Percentiles rank a stretch among this genome's conserved stretches.
Evolutionary conservation across 1,140 invertebrate genomes (phyloP).

Genomic region (Nasonia giraulti): DNA sequence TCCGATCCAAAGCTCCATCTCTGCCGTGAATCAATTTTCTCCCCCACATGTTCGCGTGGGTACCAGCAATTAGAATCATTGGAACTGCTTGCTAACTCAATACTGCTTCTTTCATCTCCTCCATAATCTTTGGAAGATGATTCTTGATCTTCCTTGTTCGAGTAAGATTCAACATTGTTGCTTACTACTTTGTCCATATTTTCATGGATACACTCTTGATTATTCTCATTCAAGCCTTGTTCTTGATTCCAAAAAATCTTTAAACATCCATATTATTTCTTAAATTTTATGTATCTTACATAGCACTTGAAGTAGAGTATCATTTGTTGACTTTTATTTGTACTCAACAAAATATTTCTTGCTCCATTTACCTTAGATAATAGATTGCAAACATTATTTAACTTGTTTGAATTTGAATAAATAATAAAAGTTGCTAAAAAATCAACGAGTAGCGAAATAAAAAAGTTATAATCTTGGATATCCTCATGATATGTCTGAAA

Average conservation of each 20-base stretch:
- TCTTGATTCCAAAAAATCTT: not conserved
- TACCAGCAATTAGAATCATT: constrained; percentile 43
- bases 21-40: constrained; percentile 44
- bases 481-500: constrained; percentile 12
- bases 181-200: constrained; percentile 38
- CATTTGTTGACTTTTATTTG: not conserved
- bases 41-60: constrained; percentile 32
- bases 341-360: not conserved
- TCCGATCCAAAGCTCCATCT: constrained; percentile 53
- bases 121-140: constrained; percentile 13
- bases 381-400: not conserved
- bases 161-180: constrained; percentile 15
- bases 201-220: not conserved
- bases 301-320: not conserved
- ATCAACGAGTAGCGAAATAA: not conserved
- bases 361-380: not conserved
- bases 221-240: not conserved
- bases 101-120: constrained; percentile 20
- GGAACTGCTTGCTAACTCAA: constrained; percentile 7
- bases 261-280: not conserved
- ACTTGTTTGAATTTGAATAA: not conserved
- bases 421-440: not conserved
- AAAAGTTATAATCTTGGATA: constrained; percentile 12
- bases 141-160: not conserved
- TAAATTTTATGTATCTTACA: not conserved